Evolutionary conservation across 2,797 vertebrate genomes (phyloP).

Genomic region (Sphaeramia orbicularis): DNA sequence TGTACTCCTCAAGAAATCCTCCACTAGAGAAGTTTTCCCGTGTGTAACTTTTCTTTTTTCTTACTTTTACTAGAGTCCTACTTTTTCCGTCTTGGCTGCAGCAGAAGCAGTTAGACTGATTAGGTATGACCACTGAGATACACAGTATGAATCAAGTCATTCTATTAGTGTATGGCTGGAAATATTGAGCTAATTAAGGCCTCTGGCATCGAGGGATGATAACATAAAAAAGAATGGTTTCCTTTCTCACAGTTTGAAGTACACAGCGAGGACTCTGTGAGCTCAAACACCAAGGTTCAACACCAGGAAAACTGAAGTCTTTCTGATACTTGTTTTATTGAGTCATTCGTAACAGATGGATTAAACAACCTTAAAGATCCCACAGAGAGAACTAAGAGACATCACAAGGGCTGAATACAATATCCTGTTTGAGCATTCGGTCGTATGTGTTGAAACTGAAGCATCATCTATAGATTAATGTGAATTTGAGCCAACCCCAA

Average conservation of each 20-base stretch:
- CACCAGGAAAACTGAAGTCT: conserved; percentile 12
- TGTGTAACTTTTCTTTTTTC: too few relatives aligned
- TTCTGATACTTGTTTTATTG: conserved; percentile 29
- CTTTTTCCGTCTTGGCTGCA: conserved; percentile 6
- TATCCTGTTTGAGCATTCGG: conserved; percentile 31
- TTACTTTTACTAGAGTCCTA: neutral
- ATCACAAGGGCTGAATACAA: conserved; percentile 18
- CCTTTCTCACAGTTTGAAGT: conserved; percentile 34
- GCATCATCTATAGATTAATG: conserved; percentile 14
- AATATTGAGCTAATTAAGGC: conserved; percentile 48
- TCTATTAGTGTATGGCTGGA: conserved; percentile 33
- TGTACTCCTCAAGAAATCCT: too few relatives aligned
- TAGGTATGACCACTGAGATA: conserved; percentile 16
- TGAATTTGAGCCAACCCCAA: conserved; percentile 21
- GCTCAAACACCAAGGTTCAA: conserved; percentile 34
- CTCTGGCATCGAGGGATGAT: conserved; percentile 21
- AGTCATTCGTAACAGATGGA: conserved; percentile 55
- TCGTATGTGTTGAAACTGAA: neutral
- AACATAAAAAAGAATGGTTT: conserved; percentile 33
- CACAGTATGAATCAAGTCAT: conserved; percentile 56
- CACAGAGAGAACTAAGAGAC: conserved; percentile 21
- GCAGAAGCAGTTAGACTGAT: conserved; percentile 27
- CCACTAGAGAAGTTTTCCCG: too few relatives aligned
- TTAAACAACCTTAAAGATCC: conserved; percentile 37
- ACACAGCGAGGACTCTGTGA: conserved; percentile 48